phyloP scores from a whole-genome alignment of 2,888 invertebrate genomes.

The Eristalinus aeneus region DNA sequence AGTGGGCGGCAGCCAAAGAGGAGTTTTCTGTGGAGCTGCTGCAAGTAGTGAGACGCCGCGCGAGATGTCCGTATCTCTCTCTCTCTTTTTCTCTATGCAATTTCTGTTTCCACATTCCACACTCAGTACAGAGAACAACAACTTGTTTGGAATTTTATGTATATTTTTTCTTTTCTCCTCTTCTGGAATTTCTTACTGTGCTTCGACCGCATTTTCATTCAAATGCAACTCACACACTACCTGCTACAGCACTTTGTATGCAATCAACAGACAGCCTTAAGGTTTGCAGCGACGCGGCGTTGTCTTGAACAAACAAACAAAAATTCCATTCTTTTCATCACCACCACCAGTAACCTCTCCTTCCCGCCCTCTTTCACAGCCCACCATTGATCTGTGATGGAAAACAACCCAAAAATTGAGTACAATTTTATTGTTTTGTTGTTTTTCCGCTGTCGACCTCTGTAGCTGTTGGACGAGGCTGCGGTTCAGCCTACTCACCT shows the following conservation, averaged over 20 bases:
- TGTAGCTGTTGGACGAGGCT: neutral
- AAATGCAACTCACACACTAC: slow-evolving; percentile 50
- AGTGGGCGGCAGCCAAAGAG: neutral
- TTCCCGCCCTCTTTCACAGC: neutral
- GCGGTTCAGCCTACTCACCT: slow-evolving; percentile 27
- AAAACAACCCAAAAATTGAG: neutral
- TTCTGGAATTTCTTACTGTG: slow-evolving; percentile 48
- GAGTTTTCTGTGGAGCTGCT: neutral
- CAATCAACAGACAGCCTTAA: neutral
- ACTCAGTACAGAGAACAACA: slow-evolving; percentile 50
- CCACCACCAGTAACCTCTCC: neutral
- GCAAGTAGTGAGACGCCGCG: neutral
- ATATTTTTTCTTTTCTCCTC: neutral
- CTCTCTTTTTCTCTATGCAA: slow-evolving; percentile 57
- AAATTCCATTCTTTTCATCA: slow-evolving; percentile 9
- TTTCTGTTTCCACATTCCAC: slow-evolving; percentile 64
- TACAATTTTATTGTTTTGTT: slow-evolving; percentile 18
- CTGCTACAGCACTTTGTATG: slow-evolving; percentile 4
- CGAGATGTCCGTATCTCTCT: neutral
- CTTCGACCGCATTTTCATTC: slow-evolving; percentile 65
- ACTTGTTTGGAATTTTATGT: slow-evolving; percentile 62
- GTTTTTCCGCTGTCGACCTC: slow-evolving; percentile 7
- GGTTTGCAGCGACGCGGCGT: neutral
- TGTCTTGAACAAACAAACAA: neutral
- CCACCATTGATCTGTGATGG: neutral